Evolutionary conservation across 2,888 invertebrate species (phyloP).

Genomic region (Amphipyra tragopoginis): DNA sequence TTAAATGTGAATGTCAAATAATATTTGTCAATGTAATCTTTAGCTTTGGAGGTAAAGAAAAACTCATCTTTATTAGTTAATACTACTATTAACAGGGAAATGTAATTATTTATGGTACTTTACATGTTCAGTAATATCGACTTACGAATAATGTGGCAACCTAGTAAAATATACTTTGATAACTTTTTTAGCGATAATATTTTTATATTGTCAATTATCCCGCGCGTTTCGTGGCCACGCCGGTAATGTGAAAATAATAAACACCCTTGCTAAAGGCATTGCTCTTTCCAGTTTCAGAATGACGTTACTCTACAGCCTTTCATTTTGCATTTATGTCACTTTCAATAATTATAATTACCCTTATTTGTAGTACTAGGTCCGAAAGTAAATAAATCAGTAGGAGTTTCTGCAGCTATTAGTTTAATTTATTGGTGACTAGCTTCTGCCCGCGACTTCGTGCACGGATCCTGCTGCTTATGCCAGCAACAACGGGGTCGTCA

Average conservation of each 20-base stretch:
- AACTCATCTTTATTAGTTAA: no score
- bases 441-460: no score
- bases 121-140: no score
- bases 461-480: no score
- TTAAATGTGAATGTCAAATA: conserved; percentile 26
- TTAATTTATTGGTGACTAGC: background rate
- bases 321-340: conserved; percentile 14
- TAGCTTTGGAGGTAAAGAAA: background rate
- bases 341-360: conserved; percentile 11
- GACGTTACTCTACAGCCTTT: conserved; percentile 15
- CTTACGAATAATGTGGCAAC: no score
- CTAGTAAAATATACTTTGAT: no score
- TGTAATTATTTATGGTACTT: no score
- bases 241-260: conserved; percentile 40
- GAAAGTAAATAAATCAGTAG: background rate
- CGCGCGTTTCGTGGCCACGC: conserved; percentile 3
- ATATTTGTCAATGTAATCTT: background rate
- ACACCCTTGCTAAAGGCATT: conserved; percentile 38
- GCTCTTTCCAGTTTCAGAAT: conserved; percentile 28
- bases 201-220: no score
- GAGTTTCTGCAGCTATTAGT: background rate
- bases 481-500: no score
- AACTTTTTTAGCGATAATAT: no score
- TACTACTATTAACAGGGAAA: no score
- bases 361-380: background rate